Percentiles rank a stretch among this genome's conserved stretches.
Conservation (phyloP, 2,113 vertebrate species). For the Chloroceryle aenea region DNA sequence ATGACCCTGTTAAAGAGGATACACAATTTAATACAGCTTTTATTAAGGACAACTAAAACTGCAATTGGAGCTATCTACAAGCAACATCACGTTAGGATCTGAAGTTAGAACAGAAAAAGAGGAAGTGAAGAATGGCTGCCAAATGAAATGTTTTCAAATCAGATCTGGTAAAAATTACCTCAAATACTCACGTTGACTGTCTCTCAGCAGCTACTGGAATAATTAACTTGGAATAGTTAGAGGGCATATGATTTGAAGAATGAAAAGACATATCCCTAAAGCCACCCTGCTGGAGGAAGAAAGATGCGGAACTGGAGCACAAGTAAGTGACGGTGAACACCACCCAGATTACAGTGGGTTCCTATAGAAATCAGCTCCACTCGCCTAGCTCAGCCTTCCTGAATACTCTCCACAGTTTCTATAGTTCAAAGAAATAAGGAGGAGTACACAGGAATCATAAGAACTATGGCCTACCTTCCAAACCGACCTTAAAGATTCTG, state of each 20-base stretch:
- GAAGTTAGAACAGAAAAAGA: not conserved
- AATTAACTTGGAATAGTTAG: not conserved
- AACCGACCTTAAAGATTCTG: not conserved
- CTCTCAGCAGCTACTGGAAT: not conserved
- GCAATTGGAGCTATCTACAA: not conserved
- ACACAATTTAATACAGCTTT: not conserved
- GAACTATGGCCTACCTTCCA: not conserved
- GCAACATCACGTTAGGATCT: not conserved
- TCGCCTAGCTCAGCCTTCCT: not conserved
- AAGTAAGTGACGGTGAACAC: not conserved
- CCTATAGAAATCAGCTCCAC: not conserved
- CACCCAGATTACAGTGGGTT: not conserved
- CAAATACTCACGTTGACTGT: not conserved
- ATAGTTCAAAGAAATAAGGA: not conserved
- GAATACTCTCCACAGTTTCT: not conserved
- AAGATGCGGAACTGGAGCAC: not conserved
- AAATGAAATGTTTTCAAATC: not conserved
- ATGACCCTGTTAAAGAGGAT: constrained; percentile 84
- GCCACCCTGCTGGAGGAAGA: not conserved
- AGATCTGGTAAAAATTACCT: not conserved
- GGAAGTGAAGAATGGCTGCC: not conserved
- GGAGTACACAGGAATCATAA: not conserved
- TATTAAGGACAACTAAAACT: not conserved
- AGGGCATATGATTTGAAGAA: not conserved
- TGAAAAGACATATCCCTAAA: not conserved